A percentile compares a stretch with the other conserved stretches of the same genome.
phyloP scores from a whole-genome alignment of 1,140 invertebrate species.

The Zophobas morio region DNA sequence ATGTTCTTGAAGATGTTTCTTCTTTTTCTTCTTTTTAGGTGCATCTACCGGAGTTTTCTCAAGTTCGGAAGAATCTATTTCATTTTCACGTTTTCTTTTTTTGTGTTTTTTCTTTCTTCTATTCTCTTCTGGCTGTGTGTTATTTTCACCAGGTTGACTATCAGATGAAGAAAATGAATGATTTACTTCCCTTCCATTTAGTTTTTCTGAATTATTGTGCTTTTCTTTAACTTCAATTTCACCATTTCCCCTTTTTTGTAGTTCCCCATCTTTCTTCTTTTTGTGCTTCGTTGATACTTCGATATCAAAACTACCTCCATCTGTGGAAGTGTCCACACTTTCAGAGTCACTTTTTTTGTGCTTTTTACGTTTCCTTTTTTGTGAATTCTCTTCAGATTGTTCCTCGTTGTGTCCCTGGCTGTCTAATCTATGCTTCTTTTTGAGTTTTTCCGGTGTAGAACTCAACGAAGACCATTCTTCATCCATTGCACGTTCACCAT shows the following conservation, averaged over 20 bases:
- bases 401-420: too few species aligned
- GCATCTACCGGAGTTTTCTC: not conserved
- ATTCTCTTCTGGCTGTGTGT: not conserved
- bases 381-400: not conserved
- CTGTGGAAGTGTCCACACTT: not conserved
- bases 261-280: not conserved
- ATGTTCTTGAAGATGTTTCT: not conserved
- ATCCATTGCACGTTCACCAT: too few species aligned
- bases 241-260: too few species aligned
- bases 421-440: too few species aligned
- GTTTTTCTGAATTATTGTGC: too few species aligned
- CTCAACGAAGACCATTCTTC: too few species aligned
- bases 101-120: not conserved
- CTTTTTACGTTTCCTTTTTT: not conserved
- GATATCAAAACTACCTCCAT: not conserved
- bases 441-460: too few species aligned
- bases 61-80: not conserved
- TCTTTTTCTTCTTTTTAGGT: not conserved
- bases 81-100: not conserved
- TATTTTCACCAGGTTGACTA: too few species aligned
- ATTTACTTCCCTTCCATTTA: too few species aligned
- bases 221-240: too few species aligned
- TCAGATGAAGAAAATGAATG: not conserved
- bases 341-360: not conserved
- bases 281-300: not conserved